Evolutionary conservation across 2,113 vertebrate species (phyloP), one percentile per base, ranked within the genome.

Genomic region (Syrrhaptes paradoxus): DNA sequence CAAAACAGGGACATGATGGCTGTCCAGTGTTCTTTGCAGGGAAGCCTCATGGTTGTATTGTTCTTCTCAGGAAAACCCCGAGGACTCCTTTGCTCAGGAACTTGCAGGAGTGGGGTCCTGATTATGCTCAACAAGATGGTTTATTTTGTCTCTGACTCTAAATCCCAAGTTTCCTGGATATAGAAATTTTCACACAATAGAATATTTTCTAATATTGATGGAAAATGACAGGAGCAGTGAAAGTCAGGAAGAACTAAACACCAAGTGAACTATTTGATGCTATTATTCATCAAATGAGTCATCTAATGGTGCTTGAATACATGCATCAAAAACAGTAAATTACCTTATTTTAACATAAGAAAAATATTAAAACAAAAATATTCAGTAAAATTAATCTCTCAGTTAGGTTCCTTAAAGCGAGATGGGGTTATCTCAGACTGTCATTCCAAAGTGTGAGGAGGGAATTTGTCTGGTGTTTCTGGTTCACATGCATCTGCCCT

Each of bases 61-160:
- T n/a, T 8, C 41, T 66, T 87, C 3, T 0, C 5, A 5, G 19
- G 31, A 76, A 57, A 24, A 26, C 2, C 3, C 4, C 8, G 9
- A 57, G 55, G 25, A 31, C 36, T 58, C 13, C n/a, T 66, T 77
- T 70, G 31, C 12, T 77, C 51, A 73, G 41, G 26, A 90, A 15
- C 10, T 52, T 52, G 14, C 1, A 5, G 18, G 14, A 41, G 5
- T 68, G 16, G 3, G 5, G 16, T 77, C 48, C 49, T 71, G 25
- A 62, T 72, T 49, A 16, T 24, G 7, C 13, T 55, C 66, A 74
- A 24, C 19, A 17, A 45, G 28, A 21, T 18, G 2, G 3, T 38
- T 85, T 77, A 11, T 70, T 55, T 28, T 55, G 12, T 25, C 15
- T 58, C 14, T 79, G 11, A 5, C 17, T 54, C 43, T 89, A 34